A percentile compares a stretch with the other conserved stretches of the same genome.
Evolutionary conservation across 2,888 invertebrate genomes (phyloP).

Genomic region (Drosophila anomalata): DNA sequence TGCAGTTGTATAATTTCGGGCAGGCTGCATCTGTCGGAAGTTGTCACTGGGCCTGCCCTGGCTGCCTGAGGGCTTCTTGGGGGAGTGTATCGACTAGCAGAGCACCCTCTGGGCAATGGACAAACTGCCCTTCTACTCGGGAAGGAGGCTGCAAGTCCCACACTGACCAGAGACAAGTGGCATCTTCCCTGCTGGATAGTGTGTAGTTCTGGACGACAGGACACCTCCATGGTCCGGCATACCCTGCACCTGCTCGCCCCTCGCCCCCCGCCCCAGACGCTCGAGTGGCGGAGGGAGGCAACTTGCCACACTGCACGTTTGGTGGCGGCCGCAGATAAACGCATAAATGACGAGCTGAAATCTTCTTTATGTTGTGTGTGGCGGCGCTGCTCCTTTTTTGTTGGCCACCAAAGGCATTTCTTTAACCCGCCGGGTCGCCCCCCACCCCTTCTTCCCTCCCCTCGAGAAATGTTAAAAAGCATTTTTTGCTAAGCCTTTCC

Average conservation of each 20-base stretch:
- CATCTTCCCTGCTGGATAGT: too few relatives aligned
- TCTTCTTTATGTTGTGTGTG: constrained; percentile 51
- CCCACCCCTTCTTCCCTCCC: background rate
- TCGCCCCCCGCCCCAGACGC: background rate
- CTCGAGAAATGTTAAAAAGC: constrained; percentile 66
- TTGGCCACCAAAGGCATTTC: constrained; percentile 62
- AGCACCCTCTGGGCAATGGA: too few relatives aligned
- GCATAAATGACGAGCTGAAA: constrained; percentile 78
- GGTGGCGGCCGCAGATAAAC: constrained; percentile 72
- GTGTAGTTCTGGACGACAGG: too few relatives aligned
- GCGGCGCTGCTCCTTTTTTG: constrained; percentile 12
- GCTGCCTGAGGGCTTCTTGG: background rate
- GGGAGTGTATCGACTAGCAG: background rate
- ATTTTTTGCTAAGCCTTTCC: constrained; percentile 76
- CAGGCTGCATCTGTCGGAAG: constrained; percentile 40
- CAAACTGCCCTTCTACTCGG: too few relatives aligned
- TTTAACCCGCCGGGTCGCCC: constrained; percentile 38
- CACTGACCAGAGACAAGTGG: too few relatives aligned
- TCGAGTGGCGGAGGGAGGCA: constrained; percentile 7
- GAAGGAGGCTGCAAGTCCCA: too few relatives aligned
- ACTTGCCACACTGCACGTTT: constrained; percentile 59
- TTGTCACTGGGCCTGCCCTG: constrained; percentile 27
- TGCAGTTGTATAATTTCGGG: constrained; percentile 63
- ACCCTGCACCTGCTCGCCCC: constrained; percentile 10
- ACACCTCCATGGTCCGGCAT: too few relatives aligned